These are phyloP conservation scores for Eupithecia subfuscata DNA, from an alignment of 2,888 invertebrate species.

Conservation along the genomic window DNA sequence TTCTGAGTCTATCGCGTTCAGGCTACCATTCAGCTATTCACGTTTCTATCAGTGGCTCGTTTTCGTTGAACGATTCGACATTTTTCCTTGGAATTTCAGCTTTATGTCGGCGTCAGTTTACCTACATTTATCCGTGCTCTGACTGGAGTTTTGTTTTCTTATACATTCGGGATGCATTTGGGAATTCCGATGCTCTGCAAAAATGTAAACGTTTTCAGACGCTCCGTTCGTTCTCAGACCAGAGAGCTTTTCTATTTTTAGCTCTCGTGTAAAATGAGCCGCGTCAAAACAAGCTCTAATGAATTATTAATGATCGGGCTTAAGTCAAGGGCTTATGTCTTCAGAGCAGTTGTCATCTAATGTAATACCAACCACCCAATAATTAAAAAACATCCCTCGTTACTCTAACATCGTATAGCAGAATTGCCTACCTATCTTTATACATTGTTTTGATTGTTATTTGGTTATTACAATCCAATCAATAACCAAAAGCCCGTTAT, in stretches of 20 bases:
- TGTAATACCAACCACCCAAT: neutral
- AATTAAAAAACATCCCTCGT: neutral
- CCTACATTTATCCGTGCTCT: neutral
- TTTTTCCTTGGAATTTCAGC: neutral
- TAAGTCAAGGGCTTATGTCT: constrained; percentile 1
- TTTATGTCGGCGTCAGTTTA: neutral
- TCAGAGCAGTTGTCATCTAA: neutral
- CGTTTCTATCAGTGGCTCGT: neutral
- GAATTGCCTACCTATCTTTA: neutral
- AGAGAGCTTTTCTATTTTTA: neutral
- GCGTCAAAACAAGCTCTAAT: constrained; percentile 4
- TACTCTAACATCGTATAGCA: neutral
- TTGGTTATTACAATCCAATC: constrained; percentile 3
- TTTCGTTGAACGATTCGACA: neutral
- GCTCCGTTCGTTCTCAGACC: neutral
- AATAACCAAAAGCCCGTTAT: constrained; percentile 9
- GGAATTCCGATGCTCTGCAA: constrained; percentile 8
- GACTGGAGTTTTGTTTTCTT: constrained; percentile 5
- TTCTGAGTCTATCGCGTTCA: neutral
- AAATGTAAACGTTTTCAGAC: constrained; percentile 5
- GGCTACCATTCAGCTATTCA: neutral
- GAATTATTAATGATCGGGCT: constrained; percentile 7
- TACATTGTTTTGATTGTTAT: neutral
- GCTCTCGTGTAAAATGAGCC: neutral
- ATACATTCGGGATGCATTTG: neutral